These are phyloP conservation scores for Microcebus murinus DNA, from an alignment of 2,113 vertebrate species.

Conservation along the genomic window DNA sequence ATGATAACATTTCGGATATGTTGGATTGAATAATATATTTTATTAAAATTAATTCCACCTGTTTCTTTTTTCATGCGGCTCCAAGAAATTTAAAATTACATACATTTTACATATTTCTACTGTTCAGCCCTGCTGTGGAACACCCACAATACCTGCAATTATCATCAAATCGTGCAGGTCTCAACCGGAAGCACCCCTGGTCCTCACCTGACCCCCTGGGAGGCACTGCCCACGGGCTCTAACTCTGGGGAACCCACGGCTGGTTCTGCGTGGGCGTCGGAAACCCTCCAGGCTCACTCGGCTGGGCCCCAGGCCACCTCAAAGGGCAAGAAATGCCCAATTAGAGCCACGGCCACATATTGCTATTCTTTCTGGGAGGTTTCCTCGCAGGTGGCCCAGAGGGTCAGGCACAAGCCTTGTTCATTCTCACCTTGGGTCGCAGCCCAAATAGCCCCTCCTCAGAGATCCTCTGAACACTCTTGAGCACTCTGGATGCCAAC, in stretches of 20 bases:
- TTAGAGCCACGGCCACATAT: background rate
- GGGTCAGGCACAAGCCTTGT: background rate
- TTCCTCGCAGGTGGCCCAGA: background rate
- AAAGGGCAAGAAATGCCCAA: background rate
- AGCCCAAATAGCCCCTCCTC: background rate
- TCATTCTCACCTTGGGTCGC: background rate
- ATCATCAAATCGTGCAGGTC: background rate
- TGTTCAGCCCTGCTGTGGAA: background rate
- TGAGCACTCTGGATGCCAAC: background rate
- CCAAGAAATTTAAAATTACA: background rate
- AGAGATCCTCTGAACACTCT: background rate
- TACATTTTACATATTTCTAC: background rate
- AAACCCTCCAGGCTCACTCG: background rate
- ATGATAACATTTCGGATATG: background rate
- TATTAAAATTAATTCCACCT: background rate
- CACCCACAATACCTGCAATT: no score
- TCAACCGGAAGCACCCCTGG: background rate
- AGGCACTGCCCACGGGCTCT: no score
- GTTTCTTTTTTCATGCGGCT: background rate
- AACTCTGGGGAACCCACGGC: background rate
- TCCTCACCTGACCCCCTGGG: background rate
- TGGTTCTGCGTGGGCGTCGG: background rate
- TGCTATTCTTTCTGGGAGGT: background rate
- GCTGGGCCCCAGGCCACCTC: background rate
- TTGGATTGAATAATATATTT: background rate